Conservation (phyloP, 2,888 invertebrate species). For the Drosophila lacicola region DNA sequence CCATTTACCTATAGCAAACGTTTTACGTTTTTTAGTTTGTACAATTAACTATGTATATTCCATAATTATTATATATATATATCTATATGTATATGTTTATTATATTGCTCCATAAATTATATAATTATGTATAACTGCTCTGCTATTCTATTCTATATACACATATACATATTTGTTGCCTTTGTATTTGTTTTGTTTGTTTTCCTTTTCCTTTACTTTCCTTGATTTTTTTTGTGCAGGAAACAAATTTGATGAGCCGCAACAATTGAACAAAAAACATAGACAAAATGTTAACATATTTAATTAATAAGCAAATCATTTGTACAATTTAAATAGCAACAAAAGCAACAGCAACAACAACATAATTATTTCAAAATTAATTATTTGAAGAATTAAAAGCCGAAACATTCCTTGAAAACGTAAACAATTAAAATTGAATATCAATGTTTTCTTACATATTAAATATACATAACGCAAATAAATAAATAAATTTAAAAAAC, state of each 20-base stretch:
- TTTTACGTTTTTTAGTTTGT: constrained; percentile 35
- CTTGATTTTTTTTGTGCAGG: not conserved
- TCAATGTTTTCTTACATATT: constrained; percentile 66
- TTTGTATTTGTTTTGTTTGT: constrained; percentile 40
- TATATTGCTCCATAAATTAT: constrained; percentile 44
- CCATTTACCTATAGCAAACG: constrained; percentile 50
- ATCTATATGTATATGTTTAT: constrained; percentile 36
- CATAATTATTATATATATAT: constrained; percentile 37
- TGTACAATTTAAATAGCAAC: constrained; percentile 32
- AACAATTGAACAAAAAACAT: constrained; percentile 12
- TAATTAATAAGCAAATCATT: constrained; percentile 39
- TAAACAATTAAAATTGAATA: constrained; percentile 41
- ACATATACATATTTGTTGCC: constrained; percentile 11
- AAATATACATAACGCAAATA: constrained; percentile 44
- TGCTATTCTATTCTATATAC: constrained; percentile 11
- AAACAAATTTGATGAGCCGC: constrained; percentile 19
- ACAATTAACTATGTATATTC: constrained; percentile 54
- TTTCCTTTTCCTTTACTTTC: not conserved
- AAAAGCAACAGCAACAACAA: constrained; percentile 16
- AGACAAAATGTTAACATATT: constrained; percentile 64
- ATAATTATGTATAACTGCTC: constrained; percentile 30
- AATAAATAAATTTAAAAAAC: constrained; percentile 19
- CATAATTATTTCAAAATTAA: constrained; percentile 30
- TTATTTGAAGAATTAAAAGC: constrained; percentile 6
- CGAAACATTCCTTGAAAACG: constrained; percentile 52